A percentile compares a stretch with the other conserved stretches of the same genome.
These are phyloP conservation scores for Carterocephalus palaemon DNA, from an alignment of 2,888 invertebrate genomes.

Conservation along the genomic window DNA sequence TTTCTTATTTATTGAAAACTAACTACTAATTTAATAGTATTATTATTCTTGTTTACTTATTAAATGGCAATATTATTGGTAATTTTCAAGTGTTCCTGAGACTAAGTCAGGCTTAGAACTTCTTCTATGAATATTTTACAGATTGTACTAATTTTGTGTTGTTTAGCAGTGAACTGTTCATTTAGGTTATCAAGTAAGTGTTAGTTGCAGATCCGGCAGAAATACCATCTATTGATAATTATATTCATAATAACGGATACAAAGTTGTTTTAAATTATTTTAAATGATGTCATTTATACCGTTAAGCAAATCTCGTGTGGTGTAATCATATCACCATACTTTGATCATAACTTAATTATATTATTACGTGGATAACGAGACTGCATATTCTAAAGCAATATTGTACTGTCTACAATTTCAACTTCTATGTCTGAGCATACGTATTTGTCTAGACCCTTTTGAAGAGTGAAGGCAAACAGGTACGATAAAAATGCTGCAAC, in stretches of 20 bases:
- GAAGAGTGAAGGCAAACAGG: constrained; percentile 41
- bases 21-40: too few relatives aligned
- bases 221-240: constrained; percentile 6
- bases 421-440: constrained; percentile 29
- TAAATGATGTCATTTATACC: constrained; percentile 10
- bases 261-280: constrained; percentile 8
- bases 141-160: too few relatives aligned
- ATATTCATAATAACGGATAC: constrained; percentile 17
- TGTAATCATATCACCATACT: neutral
- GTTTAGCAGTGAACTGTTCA: too few relatives aligned
- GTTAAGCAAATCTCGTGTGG: constrained; percentile 1
- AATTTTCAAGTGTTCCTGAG: too few relatives aligned
- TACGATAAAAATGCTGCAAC: constrained; percentile 37
- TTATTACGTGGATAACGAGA: neutral
- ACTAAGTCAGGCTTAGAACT: too few relatives aligned
- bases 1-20: too few relatives aligned
- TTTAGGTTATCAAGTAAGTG: too few relatives aligned
- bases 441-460: constrained; percentile 24
- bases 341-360: neutral
- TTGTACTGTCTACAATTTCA: constrained; percentile 25
- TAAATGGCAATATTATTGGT: too few relatives aligned
- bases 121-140: too few relatives aligned
- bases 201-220: constrained; percentile 2
- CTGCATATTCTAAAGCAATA: neutral
- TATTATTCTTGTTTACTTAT: too few relatives aligned